Evolutionary conservation across 2,888 invertebrate genomes (phyloP).

Genomic region (Ypsolopha scabrella): DNA sequence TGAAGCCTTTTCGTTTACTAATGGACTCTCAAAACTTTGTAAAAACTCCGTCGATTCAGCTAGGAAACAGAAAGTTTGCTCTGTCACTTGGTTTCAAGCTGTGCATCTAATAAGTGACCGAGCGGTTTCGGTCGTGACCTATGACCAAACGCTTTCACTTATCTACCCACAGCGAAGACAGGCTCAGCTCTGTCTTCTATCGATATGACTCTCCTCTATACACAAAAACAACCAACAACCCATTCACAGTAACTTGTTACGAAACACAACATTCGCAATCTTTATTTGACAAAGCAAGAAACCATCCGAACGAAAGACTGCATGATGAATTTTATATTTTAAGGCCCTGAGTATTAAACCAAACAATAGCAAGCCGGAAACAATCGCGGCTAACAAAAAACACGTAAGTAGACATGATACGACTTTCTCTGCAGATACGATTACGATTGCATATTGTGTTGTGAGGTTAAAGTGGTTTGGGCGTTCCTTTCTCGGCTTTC

Average conservation of each 20-base stretch:
- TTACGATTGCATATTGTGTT: constrained; percentile 17
- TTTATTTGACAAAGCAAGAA: not conserved
- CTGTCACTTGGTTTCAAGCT: constrained; percentile 4
- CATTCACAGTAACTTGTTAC: not conserved
- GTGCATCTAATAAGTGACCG: constrained; percentile 11
- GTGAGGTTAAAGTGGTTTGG: constrained; percentile 1
- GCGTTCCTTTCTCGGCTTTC: not conserved
- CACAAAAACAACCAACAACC: not conserved
- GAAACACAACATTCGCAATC: not conserved
- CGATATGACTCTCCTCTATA: not conserved
- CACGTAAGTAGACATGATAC: constrained; percentile 20
- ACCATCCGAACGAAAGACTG: not conserved
- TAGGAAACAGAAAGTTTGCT: constrained; percentile 1
- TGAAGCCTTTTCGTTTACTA: not conserved
- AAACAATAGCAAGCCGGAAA: constrained; percentile 49
- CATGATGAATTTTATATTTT: not conserved
- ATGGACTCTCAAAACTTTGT: not conserved
- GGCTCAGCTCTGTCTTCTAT: not conserved
- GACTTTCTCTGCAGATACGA: constrained; percentile 30
- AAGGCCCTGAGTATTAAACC: constrained; percentile 17
- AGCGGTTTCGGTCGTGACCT: constrained; percentile 25
- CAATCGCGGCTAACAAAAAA: constrained; percentile 23
- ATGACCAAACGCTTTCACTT: constrained; percentile 41
- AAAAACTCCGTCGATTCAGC: not conserved
- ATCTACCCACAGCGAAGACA: constrained; percentile 10